Base-by-base conservation (phyloP, 1,140 invertebrate genomes). In the Triops cancriformis region DNA sequence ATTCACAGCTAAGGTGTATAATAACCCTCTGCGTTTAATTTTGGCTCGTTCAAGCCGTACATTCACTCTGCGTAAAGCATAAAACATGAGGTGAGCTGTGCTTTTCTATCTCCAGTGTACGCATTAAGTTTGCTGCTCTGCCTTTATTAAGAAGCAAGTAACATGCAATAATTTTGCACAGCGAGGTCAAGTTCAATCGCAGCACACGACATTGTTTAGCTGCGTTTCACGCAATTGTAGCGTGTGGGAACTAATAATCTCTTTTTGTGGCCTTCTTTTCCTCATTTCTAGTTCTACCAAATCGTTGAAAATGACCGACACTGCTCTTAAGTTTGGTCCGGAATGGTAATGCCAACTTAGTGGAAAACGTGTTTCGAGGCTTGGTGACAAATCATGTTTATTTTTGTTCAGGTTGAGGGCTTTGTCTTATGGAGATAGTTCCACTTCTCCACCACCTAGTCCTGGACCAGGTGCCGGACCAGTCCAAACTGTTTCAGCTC, bases 401-500 rank as follows among this genome's bases (percentile, higher is more conserved):
- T 75, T 76, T 45, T 76, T 14, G 27, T 75, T 18, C 41, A 79
- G 78, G 78, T 72, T 79, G 26, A 64, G 78, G 51, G 78, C 78
- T 23, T 73, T 79, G 41, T 79, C 78, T 26, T 75, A 75, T 27
- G 78, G 78, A 41, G 78, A 79, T 28, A 78, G 72, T 74, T 37
- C 72, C 26, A 72, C 51, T 27, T 79, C 78, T 26, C 78, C 78
- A 45, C 78, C 78, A 45, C 78, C 78, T 43, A 79, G 78, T 79
- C 78, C 79, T 26, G 42, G 77, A 45, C 73, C 73, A 74, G 73
- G 76, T 74, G 41, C 76, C 77, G 82, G 85, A 79, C 83, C 81
- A 80, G 82, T 82, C 80, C 86, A 85, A 78, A 23, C 51, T 23
- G 23, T 64, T 64, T 64, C 51, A 64, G 51, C 51, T 18, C 51